Base-by-base conservation (phyloP, 35 echinoderm and acorn worm genomes). In the Diadema setosum region DNA sequence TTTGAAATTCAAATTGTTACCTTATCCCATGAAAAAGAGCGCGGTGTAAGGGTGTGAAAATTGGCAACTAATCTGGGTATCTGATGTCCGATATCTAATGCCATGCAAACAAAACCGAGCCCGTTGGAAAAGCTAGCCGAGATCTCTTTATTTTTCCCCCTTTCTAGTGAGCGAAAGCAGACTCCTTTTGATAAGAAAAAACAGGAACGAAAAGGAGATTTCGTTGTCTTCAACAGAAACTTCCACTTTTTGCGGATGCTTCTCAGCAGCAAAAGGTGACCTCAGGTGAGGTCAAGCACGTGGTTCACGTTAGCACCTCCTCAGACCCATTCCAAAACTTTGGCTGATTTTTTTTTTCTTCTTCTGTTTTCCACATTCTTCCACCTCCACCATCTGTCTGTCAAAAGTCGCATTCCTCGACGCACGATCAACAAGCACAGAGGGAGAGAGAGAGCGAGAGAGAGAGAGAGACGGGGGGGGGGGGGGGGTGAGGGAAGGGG, bases 1-100 rank as follows among this genome's bases (percentile, higher is more conserved):
- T 78, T 78, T 78, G 73, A 78, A 78, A 42, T 78, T 78, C 37
- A 78, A 78, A 78, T 78, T 78, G 73, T 78, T 78, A 78, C 73
- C 40, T 78, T 78, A 78, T 67, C 63, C 73, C 14, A 3, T 44
- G 73, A 78, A 78, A 78, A 78, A 41, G 35, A 78, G 73, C 73
- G 73, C 73, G 73, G 40, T 78, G 73, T 78, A 78, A 78, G 73
- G 73, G 73, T 78, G 73, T 44, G 73, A 78, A 78, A 78, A 78
- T 78, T 78, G 73, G 35, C 40, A 78, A 42, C 73, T 78, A 78
- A 78, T 78, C 73, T 44, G 73, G 73, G 73, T 78, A 78, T 78
- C 73, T 78, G 27, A 32, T 78, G 73, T 78, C 73, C 27, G 73
- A 78, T 78, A 78, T 78, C 37, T 78, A 78, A 78, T 32, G 73